Conservation (phyloP, 1,140 invertebrate species). For the Chymomyza costata region DNA sequence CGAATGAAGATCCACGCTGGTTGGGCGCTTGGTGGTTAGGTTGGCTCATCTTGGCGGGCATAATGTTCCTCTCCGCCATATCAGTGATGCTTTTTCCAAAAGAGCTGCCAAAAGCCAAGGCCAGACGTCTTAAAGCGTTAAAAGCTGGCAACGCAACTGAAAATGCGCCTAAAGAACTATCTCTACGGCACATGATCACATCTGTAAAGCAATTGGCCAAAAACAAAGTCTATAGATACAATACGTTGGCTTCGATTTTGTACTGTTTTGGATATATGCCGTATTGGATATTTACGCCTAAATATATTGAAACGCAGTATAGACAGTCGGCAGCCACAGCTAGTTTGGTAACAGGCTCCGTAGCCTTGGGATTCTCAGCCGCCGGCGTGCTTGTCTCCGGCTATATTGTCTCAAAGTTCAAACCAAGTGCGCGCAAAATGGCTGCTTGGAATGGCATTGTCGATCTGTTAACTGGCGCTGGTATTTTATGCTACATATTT, state of each 20-base stretch:
- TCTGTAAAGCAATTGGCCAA: conserved; percentile 68
- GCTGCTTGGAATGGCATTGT: conserved; percentile 85
- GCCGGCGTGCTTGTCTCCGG: conserved; percentile 83
- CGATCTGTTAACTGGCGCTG: conserved; percentile 79
- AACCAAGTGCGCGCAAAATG: conserved; percentile 81
- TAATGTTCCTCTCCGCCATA: conserved; percentile 79
- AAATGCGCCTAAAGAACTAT: conserved; percentile 30
- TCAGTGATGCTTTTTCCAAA: conserved; percentile 81
- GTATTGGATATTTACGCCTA: conserved; percentile 85
- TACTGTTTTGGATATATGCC: conserved; percentile 84
- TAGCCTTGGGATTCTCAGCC: conserved; percentile 83
- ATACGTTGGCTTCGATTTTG: conserved; percentile 81
- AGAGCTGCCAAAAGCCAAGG: conserved; percentile 77
- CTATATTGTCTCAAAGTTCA: conserved; percentile 81
- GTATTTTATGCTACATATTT: conserved; percentile 81
- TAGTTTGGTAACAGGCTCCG: conserved; percentile 81
- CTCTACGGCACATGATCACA: conserved; percentile 39
- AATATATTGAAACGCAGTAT: conserved; percentile 86
- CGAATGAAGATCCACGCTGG: conserved; percentile 83
- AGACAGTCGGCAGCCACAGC: conserved; percentile 82
- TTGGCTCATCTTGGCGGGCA: conserved; percentile 81
- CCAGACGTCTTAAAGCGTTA: conserved; percentile 20
- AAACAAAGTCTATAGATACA: conserved; percentile 82
- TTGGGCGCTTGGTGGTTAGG: conserved; percentile 88
- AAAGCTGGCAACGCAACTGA: conserved; percentile 1